Conservation (phyloP, 2,888 invertebrate species). For the Catonia carolina region DNA sequence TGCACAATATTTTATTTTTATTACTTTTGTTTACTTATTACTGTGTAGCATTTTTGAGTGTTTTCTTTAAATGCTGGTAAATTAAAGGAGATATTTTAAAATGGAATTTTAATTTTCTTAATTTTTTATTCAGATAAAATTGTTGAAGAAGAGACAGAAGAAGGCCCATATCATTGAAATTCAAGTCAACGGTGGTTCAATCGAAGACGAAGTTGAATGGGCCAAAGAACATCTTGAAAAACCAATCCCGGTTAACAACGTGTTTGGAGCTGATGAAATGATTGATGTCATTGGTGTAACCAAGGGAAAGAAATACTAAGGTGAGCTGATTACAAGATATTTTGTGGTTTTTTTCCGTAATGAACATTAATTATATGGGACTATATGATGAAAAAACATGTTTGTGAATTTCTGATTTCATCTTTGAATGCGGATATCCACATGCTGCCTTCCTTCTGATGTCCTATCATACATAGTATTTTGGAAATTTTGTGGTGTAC, state of each 20-base stretch:
- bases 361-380: neutral
- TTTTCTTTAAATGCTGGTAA: no score
- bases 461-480: slow-evolving; percentile 23
- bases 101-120: neutral
- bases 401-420: slow-evolving; percentile 41
- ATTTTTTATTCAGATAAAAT: slow-evolving; percentile 67
- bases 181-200: slow-evolving; percentile 94
- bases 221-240: slow-evolving; percentile 94
- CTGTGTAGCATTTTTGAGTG: no score
- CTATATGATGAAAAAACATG: slow-evolving; percentile 48
- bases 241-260: slow-evolving; percentile 79
- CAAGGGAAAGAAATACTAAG: slow-evolving; percentile 99
- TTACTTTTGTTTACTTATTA: no score
- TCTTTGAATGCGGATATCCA: slow-evolving; percentile 32
- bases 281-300: slow-evolving; percentile 99
- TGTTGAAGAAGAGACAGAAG: slow-evolving; percentile 97
- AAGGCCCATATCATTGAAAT: slow-evolving; percentile 99
- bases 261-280: slow-evolving; percentile 97
- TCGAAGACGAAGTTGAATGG: slow-evolving; percentile 96
- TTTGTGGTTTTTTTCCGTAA: neutral
- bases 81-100: no score
- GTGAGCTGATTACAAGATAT: slow-evolving; percentile 54
- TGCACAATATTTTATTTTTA: no score
- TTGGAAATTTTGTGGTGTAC: neutral
- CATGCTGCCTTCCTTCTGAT: slow-evolving; percentile 61